Evolutionary conservation across 2,113 vertebrate genomes (phyloP).

Genomic region (Alouatta palliata): DNA sequence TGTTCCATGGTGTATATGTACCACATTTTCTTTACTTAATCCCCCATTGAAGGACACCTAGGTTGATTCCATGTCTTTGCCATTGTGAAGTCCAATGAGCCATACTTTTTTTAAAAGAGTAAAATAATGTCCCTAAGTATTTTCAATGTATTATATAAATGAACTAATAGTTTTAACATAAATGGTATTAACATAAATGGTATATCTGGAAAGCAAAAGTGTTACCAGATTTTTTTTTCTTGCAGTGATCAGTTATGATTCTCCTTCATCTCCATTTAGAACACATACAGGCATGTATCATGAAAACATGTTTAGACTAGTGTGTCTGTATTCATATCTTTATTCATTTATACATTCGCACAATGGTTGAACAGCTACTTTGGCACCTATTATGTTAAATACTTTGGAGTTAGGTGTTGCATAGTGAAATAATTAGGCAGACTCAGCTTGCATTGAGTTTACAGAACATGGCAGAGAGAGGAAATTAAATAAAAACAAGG

Average conservation of each 20-base stretch:
- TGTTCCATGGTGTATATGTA: too few species aligned
- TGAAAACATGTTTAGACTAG: neutral
- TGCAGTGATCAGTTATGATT: neutral
- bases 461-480: neutral
- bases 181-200: neutral
- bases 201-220: neutral
- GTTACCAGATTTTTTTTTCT: neutral
- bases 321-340: neutral
- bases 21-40: too few species aligned
- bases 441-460: constrained; percentile 19
- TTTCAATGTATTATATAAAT: neutral
- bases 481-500: neutral
- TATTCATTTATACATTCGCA: neutral
- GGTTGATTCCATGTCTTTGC: too few species aligned
- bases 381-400: neutral
- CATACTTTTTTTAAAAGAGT: neutral
- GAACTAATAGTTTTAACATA: neutral
- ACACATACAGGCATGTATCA: neutral
- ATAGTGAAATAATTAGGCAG: neutral
- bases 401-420: neutral
- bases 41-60: too few species aligned
- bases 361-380: neutral
- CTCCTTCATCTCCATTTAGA: neutral
- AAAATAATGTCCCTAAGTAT: neutral
- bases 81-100: neutral